Evolutionary conservation across 92 coral and sea anemone species (phyloP).

Genomic region (Pocillopora meandrina): DNA sequence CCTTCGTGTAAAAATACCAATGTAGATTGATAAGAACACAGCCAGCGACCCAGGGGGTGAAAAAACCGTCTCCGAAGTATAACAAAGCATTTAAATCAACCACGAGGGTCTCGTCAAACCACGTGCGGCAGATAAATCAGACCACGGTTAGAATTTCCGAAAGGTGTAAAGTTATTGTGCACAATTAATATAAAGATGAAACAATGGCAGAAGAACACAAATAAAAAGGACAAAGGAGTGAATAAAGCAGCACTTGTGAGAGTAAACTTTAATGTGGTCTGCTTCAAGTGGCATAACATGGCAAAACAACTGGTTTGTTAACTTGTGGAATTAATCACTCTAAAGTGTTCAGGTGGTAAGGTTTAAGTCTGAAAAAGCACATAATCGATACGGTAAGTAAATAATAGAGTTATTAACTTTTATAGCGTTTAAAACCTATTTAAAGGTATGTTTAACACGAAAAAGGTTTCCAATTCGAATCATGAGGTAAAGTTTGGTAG

Average conservation of each 20-base stretch:
- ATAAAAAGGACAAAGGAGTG: neutral
- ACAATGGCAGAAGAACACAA: neutral
- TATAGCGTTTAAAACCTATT: too few relatives aligned
- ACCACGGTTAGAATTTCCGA: neutral
- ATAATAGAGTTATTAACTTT: too few relatives aligned
- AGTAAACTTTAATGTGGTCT: neutral
- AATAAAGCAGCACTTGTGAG: constrained; percentile 15
- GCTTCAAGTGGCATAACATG: neutral
- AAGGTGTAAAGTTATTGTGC: neutral
- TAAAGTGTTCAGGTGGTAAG: neutral
- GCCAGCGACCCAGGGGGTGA: neutral
- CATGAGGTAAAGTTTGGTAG: too few relatives aligned
- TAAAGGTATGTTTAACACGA: too few relatives aligned
- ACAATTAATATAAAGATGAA: neutral
- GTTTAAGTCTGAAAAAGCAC: neutral
- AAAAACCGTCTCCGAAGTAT: neutral
- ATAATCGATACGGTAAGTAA: too few relatives aligned
- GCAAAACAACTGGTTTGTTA: neutral
- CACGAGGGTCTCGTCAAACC: neutral
- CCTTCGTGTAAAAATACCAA: too few relatives aligned
- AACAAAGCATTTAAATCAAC: neutral
- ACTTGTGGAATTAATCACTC: neutral
- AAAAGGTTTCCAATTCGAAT: too few relatives aligned
- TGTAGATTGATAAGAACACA: too few relatives aligned
- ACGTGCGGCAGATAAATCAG: constrained; percentile 9